Evolutionary conservation across 2,888 invertebrate species (phyloP).

Genomic region (Zele albiditarsus): DNA sequence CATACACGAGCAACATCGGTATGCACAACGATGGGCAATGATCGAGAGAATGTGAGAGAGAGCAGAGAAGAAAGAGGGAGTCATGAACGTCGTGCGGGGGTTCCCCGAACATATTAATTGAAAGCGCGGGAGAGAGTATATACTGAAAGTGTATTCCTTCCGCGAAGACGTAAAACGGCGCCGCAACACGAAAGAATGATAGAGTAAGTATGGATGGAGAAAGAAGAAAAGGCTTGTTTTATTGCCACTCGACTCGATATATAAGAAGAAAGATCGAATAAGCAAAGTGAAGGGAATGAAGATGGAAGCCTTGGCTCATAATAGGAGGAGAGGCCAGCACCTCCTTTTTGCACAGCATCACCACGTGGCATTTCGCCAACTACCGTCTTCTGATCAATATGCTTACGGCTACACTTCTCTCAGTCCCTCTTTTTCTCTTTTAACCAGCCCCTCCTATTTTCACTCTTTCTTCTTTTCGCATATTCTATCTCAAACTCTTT

Average conservation of each 20-base stretch:
- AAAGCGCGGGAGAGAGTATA: slow-evolving; percentile 3
- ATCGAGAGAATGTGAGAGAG: not conserved
- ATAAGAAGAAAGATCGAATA: slow-evolving; percentile 23
- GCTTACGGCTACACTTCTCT: slow-evolving; percentile 64
- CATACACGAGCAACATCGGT: not conserved
- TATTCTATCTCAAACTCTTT: not conserved
- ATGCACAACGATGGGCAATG: not conserved
- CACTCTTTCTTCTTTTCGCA: not conserved
- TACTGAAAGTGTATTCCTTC: slow-evolving; percentile 6
- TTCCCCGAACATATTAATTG: slow-evolving; percentile 18
- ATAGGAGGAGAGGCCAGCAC: slow-evolving; percentile 71
- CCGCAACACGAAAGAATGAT: not conserved
- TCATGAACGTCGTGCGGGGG: not conserved
- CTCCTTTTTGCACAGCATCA: slow-evolving; percentile 47
- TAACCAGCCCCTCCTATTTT: slow-evolving; percentile 7
- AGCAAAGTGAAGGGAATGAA: slow-evolving; percentile 58
- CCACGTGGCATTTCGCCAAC: slow-evolving; percentile 73
- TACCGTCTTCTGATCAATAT: slow-evolving; percentile 73
- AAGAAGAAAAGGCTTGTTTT: slow-evolving; percentile 23
- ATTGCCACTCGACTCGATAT: slow-evolving; percentile 20
- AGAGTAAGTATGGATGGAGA: not conserved
- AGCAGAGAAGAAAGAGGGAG: slow-evolving; percentile 35
- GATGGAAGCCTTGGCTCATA: slow-evolving; percentile 72
- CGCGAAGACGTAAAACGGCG: slow-evolving; percentile 1
- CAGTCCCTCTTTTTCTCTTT: slow-evolving; percentile 44